Evolutionary conservation across 2,113 vertebrate genomes (phyloP).

Genomic region (Chaetura pelagica): DNA sequence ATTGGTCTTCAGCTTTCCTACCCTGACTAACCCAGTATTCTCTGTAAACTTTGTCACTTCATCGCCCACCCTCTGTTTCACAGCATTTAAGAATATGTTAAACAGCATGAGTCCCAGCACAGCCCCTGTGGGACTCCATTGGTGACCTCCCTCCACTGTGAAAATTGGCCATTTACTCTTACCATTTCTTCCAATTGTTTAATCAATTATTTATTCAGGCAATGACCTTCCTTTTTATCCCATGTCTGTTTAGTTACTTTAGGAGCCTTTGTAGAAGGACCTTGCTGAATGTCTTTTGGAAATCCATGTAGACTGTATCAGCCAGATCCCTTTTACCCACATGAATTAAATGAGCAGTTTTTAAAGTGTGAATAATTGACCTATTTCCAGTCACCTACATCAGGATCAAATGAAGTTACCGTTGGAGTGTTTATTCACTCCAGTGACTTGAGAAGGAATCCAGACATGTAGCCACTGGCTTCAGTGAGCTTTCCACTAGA

Average conservation of each 20-base stretch:
- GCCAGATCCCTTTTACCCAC: not conserved
- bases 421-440: not conserved
- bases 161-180: slow-evolving; percentile 29
- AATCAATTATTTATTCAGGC: slow-evolving; percentile 46
- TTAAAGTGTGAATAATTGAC: slow-evolving; percentile 31
- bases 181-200: slow-evolving; percentile 18
- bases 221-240: slow-evolving; percentile 16
- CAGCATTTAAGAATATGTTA: not conserved
- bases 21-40: not conserved
- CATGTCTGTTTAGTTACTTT: not conserved
- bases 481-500: not conserved
- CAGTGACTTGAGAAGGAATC: not conserved
- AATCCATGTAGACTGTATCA: not conserved
- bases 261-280: not conserved
- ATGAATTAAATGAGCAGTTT: not conserved
- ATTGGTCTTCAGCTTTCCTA: not conserved
- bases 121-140: not conserved
- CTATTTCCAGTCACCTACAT: slow-evolving; percentile 4
- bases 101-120: not conserved
- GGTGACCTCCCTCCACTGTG: slow-evolving; percentile 1
- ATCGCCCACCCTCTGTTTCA: not conserved
- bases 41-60: not conserved
- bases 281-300: not conserved
- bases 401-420: not conserved
- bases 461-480: not conserved